Conservation (phyloP, 2,797 vertebrate genomes). For the Orientallactaga sibirica region DNA sequence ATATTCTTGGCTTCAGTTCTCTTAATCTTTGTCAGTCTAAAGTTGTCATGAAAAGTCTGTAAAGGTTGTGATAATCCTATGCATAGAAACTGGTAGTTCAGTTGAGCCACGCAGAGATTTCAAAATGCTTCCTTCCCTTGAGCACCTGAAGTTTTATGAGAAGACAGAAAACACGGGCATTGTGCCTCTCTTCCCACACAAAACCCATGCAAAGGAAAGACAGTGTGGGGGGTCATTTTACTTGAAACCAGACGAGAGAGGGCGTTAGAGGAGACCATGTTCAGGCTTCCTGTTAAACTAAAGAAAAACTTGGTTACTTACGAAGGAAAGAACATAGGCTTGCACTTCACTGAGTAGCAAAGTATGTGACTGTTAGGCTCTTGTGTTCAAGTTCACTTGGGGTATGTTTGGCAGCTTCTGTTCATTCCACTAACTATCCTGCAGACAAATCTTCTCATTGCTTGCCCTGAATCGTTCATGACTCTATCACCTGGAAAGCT, state of each 20-base stretch:
- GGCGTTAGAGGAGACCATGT: background rate
- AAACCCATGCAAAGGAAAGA: no score
- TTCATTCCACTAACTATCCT: background rate
- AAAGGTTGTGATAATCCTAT: background rate
- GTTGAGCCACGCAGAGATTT: background rate
- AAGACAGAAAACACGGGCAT: background rate
- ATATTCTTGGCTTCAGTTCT: background rate
- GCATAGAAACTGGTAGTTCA: background rate
- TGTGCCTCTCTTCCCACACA: background rate
- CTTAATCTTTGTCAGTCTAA: background rate
- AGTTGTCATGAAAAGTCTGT: background rate
- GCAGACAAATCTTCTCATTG: background rate
- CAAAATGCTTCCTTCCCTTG: background rate
- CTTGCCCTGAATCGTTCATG: background rate
- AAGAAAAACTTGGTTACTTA: background rate
- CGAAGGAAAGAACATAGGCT: background rate
- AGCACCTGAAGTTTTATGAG: background rate
- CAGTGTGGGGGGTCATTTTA: no score
- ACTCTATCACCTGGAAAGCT: background rate
- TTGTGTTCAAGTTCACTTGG: background rate
- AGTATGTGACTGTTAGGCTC: background rate
- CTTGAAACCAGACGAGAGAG: no score
- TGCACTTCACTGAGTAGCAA: background rate
- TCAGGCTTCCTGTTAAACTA: background rate
- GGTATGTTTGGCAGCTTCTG: background rate